Evolutionary conservation across 2,797 vertebrate species (phyloP), one percentile per base, ranked within the genome.

Genomic region (Amniataba percoides): DNA sequence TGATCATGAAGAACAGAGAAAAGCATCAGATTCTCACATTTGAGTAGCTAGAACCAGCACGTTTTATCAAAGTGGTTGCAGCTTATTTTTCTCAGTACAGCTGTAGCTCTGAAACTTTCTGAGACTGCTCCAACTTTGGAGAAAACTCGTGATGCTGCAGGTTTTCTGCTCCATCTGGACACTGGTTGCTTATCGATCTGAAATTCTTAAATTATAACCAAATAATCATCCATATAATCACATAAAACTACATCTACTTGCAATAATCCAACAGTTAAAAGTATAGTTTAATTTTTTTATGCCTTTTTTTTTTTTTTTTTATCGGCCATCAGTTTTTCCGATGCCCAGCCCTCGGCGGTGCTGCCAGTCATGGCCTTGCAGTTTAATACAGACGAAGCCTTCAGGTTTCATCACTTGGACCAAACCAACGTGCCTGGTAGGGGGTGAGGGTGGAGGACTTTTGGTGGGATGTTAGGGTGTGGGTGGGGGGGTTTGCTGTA

Each of bases 381-480:
- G 77, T 82, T 73, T 55, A 68, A 82, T 5, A 36, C 77, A 62
- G 40, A 68, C 14, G 60, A 76, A 82, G 73, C 73, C 56, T 77
- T 84, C 64, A 60, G 67, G 83, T 80, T 79, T 88, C 74, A 58
- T 68, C 70, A 69, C 83, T 84, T 59, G 86, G 92, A 94, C 93
- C 92, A 90, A 94, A 93, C 92, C 91, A 71, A 84, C 25, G 92
- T 94, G 93, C 93, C 93, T 95, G 88, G 76, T 83, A n/a, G 55
- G 45, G 61, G 49, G 39, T 42, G 39, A 48, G 56, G 52, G 51
- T 46, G 48, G 19, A 36, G 52, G 76, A 49, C 40, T 36, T 18
- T 9, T 31, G 27, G 27, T 31, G 27, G 27, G 27, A 31, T 31
- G 27, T 31, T 31, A 31, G 27, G 16, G 65, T 7, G 36, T 18